Percentiles rank a stretch among this genome's conserved stretches.
phyloP scores from a whole-genome alignment of 2,113 vertebrate species.

The Syngnathus typhle region DNA sequence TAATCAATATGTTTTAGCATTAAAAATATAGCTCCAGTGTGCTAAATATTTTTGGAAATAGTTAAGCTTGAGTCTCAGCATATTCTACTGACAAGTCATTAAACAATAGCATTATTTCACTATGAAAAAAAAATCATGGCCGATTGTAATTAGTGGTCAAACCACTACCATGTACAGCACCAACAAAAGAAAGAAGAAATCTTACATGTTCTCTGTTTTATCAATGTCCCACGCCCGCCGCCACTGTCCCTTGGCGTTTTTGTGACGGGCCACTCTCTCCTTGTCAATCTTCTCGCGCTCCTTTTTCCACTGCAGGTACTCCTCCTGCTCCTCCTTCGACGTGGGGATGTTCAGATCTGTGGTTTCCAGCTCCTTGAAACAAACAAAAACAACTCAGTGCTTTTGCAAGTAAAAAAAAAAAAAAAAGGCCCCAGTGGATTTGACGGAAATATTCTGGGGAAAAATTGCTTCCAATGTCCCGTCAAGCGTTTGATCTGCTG shows the following conservation, averaged over 20 bases:
- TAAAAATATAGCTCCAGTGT: too few species aligned
- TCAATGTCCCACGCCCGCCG: constrained; percentile 92
- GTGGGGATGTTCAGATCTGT: constrained; percentile 70
- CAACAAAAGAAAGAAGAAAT: constrained; percentile 17
- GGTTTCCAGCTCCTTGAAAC: constrained; percentile 55
- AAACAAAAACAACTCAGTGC: constrained; percentile 5
- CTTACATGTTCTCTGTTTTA: constrained; percentile 88
- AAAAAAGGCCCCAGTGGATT: neutral
- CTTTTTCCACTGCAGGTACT: constrained; percentile 88
- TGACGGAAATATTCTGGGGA: neutral
- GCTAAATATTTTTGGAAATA: too few species aligned
- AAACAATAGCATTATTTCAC: neutral
- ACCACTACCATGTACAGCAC: neutral
- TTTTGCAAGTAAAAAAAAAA: neutral
- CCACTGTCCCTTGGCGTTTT: constrained; percentile 93
- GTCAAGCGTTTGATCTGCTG: neutral
- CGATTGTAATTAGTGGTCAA: neutral
- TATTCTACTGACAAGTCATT: neutral
- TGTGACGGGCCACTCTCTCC: constrained; percentile 87
- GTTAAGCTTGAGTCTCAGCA: neutral
- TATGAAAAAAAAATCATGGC: neutral
- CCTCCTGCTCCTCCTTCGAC: constrained; percentile 72
- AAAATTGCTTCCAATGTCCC: neutral
- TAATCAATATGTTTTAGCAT: too few species aligned
- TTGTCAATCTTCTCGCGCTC: constrained; percentile 89